phyloP scores from a whole-genome alignment of 37 sponge, comb jelly and placozoan genomes.

The Ianthella basta region DNA sequence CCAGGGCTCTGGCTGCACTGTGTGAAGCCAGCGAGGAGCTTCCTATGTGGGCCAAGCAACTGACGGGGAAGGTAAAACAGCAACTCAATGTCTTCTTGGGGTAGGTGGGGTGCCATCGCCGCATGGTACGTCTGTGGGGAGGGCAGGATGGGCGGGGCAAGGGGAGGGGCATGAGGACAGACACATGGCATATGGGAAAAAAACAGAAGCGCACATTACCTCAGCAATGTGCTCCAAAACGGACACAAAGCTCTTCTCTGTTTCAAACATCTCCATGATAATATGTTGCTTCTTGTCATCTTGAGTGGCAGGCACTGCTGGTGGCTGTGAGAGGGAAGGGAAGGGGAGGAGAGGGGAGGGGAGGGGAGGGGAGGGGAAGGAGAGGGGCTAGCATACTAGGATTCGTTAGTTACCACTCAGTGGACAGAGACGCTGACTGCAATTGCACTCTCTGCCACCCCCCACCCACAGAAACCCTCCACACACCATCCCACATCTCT shows the following conservation, averaged over 20 bases:
- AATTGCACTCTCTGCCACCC: too few species aligned
- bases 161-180: neutral
- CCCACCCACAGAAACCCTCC: conserved; percentile 42
- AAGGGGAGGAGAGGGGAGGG: neutral
- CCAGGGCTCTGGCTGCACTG: conserved; percentile 21
- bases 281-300: conserved; percentile 59
- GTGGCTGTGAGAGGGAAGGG: neutral
- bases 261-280: conserved; percentile 71
- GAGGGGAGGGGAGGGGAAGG: neutral
- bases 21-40: conserved; percentile 48
- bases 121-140: conserved; percentile 20
- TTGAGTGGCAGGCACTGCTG: neutral
- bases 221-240: conserved; percentile 56
- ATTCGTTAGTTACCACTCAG: too few species aligned
- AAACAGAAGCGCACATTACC: conserved; percentile 12
- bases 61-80: conserved; percentile 35
- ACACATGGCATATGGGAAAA: neutral
- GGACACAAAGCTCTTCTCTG: conserved; percentile 71
- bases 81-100: conserved; percentile 44
- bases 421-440: too few species aligned
- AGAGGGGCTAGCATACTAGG: neutral
- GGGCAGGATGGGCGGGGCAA: neutral
- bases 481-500: conserved; percentile 38
- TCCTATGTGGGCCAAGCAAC: neutral
- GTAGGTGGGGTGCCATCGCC: conserved; percentile 39